Evolutionary conservation across 2,113 vertebrate species (phyloP).

Genomic region (Xerus inauris): DNA sequence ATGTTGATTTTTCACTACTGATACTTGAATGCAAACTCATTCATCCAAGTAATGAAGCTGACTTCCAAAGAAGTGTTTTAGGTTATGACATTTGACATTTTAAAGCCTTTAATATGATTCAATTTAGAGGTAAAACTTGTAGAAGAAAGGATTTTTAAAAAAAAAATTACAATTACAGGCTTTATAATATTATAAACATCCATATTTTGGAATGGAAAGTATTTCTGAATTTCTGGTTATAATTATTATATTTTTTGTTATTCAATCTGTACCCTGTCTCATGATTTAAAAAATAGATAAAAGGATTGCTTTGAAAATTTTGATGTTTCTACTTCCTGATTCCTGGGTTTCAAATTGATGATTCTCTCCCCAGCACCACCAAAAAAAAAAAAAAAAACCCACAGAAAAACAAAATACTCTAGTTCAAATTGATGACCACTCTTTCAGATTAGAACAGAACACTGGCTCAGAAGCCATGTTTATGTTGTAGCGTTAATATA

Average conservation of each 20-base stretch:
- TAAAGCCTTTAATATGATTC: constrained; percentile 30
- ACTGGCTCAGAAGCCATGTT: neutral
- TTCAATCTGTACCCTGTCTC: neutral
- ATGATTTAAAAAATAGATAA: constrained; percentile 7
- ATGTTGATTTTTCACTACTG: constrained; percentile 23
- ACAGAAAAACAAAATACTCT: neutral
- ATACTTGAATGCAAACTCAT: constrained; percentile 3
- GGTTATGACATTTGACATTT: neutral
- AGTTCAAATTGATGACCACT: neutral
- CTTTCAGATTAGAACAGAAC: neutral
- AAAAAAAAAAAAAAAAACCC: too few relatives aligned
- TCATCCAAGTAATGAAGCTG: constrained; percentile 24
- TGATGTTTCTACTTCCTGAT: neutral
- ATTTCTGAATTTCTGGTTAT: constrained; percentile 6
- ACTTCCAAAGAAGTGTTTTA: constrained; percentile 38
- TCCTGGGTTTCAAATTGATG: neutral
- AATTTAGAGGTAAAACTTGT: neutral
- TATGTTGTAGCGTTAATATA: neutral
- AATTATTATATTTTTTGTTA: constrained; percentile 31
- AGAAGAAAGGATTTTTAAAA: neutral
- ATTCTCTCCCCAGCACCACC: neutral
- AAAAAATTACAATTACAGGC: neutral
- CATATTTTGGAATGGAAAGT: constrained; percentile 40
- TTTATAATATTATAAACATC: constrained; percentile 16
- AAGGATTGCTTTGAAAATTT: constrained; percentile 19